Percentiles rank a stretch among this genome's conserved stretches.
Evolutionary conservation across 2,113 vertebrate genomes (phyloP).

Genomic region (Archocentrus centrarchus): DNA sequence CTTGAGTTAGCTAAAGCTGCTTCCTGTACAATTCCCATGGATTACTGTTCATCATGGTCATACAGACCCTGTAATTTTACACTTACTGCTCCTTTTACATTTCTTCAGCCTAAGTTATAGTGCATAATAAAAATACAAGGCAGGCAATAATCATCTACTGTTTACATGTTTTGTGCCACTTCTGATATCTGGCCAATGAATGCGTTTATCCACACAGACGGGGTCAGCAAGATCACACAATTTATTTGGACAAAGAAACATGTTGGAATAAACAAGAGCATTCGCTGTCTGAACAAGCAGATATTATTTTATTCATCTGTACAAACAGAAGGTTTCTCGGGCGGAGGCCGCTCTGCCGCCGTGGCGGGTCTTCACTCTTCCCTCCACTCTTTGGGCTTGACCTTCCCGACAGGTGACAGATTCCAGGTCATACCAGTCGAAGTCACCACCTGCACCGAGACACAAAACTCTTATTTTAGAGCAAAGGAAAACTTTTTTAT

Average conservation of each 20-base stretch:
- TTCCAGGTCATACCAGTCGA: conserved; percentile 88
- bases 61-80: not conserved
- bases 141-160: not conserved
- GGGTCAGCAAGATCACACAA: conserved; percentile 49
- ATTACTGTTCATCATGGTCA: too few species aligned
- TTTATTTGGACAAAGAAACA: conserved; percentile 69
- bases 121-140: not conserved
- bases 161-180: not conserved
- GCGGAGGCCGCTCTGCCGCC: conserved; percentile 1
- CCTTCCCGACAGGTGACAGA: conserved; percentile 88
- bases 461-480: not conserved
- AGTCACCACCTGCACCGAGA: conserved; percentile 84
- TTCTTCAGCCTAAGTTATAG: not conserved
- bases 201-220: not conserved
- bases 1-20: too few species aligned
- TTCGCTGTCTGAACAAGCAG: conserved; percentile 48
- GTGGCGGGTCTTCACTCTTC: conserved; percentile 57
- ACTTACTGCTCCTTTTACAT: not conserved
- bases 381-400: conserved; percentile 88
- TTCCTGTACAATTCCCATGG: too few species aligned
- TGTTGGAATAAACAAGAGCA: conserved; percentile 62
- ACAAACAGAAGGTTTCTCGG: conserved; percentile 60
- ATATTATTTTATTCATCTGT: conserved; percentile 62
- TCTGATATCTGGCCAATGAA: not conserved
- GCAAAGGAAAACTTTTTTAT: not conserved